A percentile compares a stretch with the other conserved stretches of the same genome.
These are phyloP conservation scores for Isurus oxyrinchus DNA, from an alignment of 2,113 vertebrate species.

Conservation along the genomic window DNA sequence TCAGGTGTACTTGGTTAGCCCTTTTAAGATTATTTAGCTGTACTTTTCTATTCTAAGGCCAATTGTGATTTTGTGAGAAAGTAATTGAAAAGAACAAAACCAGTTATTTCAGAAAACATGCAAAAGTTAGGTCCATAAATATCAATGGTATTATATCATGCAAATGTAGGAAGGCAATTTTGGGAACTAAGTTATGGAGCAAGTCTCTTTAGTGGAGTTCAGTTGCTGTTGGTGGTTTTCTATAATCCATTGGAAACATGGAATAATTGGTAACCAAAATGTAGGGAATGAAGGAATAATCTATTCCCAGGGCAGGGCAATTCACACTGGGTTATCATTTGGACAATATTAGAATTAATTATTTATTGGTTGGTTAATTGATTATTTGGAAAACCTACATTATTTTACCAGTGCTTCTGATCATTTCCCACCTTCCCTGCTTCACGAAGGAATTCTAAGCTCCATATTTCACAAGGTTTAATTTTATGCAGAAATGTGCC, in stretches of 20 bases:
- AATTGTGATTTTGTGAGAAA: background rate
- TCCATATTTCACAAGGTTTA: background rate
- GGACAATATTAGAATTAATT: slow-evolving; percentile 7
- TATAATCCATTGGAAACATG: background rate
- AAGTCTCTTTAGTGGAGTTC: background rate
- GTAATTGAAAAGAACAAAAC: background rate
- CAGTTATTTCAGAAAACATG: background rate
- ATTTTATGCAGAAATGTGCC: background rate
- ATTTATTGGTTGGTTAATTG: background rate
- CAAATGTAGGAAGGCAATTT: background rate
- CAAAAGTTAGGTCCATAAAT: background rate
- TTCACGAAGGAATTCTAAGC: background rate
- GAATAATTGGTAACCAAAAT: background rate
- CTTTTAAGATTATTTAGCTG: background rate
- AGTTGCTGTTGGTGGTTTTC: background rate
- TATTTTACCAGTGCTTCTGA: background rate
- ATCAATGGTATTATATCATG: background rate
- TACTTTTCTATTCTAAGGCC: background rate
- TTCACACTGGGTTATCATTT: background rate
- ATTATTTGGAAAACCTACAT: background rate
- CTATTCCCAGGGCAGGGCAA: background rate
- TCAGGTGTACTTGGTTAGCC: slow-evolving; percentile 1
- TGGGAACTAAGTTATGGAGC: background rate
- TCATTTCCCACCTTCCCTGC: background rate
- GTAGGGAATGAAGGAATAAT: background rate